Evolutionary conservation across 2,797 vertebrate species (phyloP), one percentile per base, ranked within the genome.

Genomic region (Propithecus deckenii): DNA sequence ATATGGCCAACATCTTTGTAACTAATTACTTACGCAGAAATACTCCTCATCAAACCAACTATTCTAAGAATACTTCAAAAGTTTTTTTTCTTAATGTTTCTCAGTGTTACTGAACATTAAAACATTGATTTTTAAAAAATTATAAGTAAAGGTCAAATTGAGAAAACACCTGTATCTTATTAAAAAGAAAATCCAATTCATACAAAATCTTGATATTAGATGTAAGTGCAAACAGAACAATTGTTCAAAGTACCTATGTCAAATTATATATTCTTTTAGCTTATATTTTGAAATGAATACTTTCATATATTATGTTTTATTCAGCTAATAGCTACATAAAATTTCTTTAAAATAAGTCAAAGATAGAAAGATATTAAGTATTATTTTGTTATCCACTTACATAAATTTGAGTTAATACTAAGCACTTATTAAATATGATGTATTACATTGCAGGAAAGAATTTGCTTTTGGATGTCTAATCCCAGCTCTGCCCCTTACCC

Each of bases 21-120:
- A 75, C 50, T 97, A 97, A 98, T 78, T 96, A 25, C 92, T 98
- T 79, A 8, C 97, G 96, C 91, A 94, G 41, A 96, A 96, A 87
- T 96, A 92, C 93, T 83, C 83, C 83, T 97, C 88, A 89, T 97
- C 94, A 97, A 93, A 93, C 65, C 83, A 91, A 91, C 79, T 90
- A 57, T 80, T 98, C 96, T 96, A 93, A 97, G 95, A 96, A 94
- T 87, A 55, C 80, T 98, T 96, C 67, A 97, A 94, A 97, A 96
- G 97, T 94, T 97, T 84, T 94, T 94, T 97, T 95, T 55, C 63
- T 98, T 95, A 98, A 78, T 93, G 94, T 23, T 71, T 38, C 78
- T 97, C 93, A 97, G 94, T 98, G 93, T 97, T 65, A n/a, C 32
- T 98, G 98, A 98, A 32, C 86, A 95, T 94, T 95, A 95, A 69